Evolutionary conservation across 2,888 invertebrate genomes (phyloP).

Genomic region (Pinctada fucata): DNA sequence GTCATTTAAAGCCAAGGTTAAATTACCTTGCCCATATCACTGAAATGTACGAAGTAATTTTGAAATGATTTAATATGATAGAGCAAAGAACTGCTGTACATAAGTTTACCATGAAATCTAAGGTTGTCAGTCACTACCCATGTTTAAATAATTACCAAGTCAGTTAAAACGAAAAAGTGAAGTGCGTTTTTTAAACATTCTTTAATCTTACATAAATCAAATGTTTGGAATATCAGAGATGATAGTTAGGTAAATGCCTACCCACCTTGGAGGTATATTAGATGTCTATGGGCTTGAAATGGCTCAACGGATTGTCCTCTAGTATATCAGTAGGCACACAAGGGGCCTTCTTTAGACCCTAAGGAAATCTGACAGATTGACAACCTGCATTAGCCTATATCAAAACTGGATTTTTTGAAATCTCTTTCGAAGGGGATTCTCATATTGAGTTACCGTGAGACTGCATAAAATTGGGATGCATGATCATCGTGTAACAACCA

Average conservation of each 20-base stretch:
- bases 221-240: neutral
- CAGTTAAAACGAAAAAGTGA: neutral
- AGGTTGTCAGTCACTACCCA: neutral
- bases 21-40: too few relatives aligned
- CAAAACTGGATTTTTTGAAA: too few relatives aligned
- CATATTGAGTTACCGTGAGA: too few relatives aligned
- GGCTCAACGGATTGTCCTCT: neutral
- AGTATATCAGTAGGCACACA: neutral
- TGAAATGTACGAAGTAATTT: neutral
- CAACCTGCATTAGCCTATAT: neutral
- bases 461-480: too few relatives aligned
- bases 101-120: neutral
- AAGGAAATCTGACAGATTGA: neutral
- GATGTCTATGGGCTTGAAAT: neutral
- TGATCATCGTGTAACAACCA: too few relatives aligned
- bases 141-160: neutral
- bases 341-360: neutral
- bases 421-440: too few relatives aligned
- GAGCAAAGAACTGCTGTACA: neutral
- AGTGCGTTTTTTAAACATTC: conserved; percentile 1
- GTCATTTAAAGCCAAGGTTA: too few relatives aligned
- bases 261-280: neutral
- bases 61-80: neutral
- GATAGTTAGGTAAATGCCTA: neutral
- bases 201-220: conserved; percentile 3